Base-by-base conservation (phyloP, 2,888 invertebrate species). In the Fragum whitleyi region DNA sequence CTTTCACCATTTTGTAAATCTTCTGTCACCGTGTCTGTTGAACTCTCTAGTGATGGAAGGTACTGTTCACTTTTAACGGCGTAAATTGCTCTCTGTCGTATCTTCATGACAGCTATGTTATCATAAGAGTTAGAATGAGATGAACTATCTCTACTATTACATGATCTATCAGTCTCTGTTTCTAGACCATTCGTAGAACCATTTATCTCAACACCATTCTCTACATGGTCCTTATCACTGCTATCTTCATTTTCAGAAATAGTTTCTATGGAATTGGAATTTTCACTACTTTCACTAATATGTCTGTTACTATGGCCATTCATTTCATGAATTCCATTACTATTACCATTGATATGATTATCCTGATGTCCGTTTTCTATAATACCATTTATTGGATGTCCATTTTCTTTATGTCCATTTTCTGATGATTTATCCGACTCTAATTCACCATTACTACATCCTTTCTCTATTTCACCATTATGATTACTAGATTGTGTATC, bases 1-100 rank as follows among this genome's bases (percentile, higher is more conserved):
- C 79, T 77, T 23, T 77, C 69, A 29, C 79, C 79, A 47, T 77
- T 81, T 42, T 57, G 74, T 53, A 51, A 21, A 16, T 86, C 87
- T 32, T 88, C 88, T 0, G 87, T 95, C 53, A 95, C 90, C 2
- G 95, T 95, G 87, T 95, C 95, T 3, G 95, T 95, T 3, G 95
- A 95, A 89, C 95, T 95, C 83, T 95, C 95, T 73, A 95, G 83
- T 2, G 88, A 85, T 53, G 81, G 77, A 14, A 77, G 80, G 36
- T 67, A 53, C 39, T 73, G 62, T 69, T 75, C 81, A 77, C 72
- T 78, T 95, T 55, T 80, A 2, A 65, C 65, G 53, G 67, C 57
- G 42, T 55, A 78, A 68, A 69, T 55, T 29, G 72, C 74, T 69
- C 81, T 62, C 79, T 85, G 72, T 70, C 65, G 74, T 23, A 74